Percentiles rank a stretch among this genome's conserved stretches.
These are phyloP conservation scores for Merops nubicus DNA, from an alignment of 2,113 vertebrate genomes.

Conservation along the genomic window DNA sequence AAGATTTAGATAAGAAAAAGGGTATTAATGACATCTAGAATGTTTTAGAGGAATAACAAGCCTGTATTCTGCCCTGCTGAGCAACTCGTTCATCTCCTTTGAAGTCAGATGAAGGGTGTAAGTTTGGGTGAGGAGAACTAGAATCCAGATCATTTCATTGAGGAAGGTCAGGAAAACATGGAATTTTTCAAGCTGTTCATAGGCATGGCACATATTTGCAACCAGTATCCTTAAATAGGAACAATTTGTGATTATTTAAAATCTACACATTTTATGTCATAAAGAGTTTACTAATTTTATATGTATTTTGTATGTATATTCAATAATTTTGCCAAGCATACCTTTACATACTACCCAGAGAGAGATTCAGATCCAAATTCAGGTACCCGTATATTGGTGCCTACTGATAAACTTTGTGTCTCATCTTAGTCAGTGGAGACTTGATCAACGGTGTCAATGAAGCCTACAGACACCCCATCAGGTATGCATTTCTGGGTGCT, in stretches of 20 bases:
- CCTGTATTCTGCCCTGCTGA: not conserved
- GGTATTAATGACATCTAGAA: not conserved
- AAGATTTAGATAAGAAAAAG: slow-evolving; percentile 7
- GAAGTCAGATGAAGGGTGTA: slow-evolving; percentile 21
- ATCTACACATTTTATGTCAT: not conserved
- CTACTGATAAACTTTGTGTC: not conserved
- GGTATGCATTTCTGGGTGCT: not conserved
- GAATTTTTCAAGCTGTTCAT: not conserved
- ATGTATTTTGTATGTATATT: not conserved
- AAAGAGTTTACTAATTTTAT: not conserved
- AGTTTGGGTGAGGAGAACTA: not conserved
- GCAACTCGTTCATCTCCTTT: not conserved
- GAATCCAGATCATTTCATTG: not conserved
- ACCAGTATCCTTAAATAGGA: not conserved
- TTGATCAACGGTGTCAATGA: not conserved
- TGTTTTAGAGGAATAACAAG: slow-evolving; percentile 7
- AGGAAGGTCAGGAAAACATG: not conserved
- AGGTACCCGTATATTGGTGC: not conserved
- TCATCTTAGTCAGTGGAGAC: not conserved
- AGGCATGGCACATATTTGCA: not conserved
- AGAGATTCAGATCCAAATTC: not conserved
- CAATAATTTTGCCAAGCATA: not conserved
- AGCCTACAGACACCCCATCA: not conserved
- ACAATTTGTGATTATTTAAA: not conserved
- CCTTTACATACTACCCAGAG: not conserved